Evolutionary conservation across 2,888 invertebrate species (phyloP).

Genomic region (Drosophila eohydei): DNA sequence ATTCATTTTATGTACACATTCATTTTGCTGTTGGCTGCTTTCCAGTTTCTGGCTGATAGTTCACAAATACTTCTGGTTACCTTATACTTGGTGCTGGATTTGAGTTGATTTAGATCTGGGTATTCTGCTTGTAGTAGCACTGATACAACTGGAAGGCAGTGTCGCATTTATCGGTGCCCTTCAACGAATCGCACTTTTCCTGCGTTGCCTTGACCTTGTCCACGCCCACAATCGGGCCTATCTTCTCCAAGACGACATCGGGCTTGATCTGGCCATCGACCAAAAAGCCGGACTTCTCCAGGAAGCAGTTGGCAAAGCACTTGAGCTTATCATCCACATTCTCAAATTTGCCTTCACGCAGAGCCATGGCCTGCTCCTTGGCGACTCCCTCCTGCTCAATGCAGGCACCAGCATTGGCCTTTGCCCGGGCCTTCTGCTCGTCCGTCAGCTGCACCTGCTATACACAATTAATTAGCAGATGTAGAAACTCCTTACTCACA

Average conservation of each 20-base stretch:
- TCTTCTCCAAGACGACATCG: slow-evolving; percentile 52
- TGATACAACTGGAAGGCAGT: slow-evolving; percentile 68
- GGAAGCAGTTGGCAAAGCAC: slow-evolving; percentile 82
- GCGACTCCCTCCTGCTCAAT: slow-evolving; percentile 61
- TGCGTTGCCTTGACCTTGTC: slow-evolving; percentile 59
- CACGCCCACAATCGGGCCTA: slow-evolving; percentile 62
- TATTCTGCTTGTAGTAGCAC: slow-evolving; percentile 67
- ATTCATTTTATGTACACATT: not conserved
- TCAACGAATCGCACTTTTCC: slow-evolving; percentile 61
- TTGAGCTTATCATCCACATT: slow-evolving; percentile 63
- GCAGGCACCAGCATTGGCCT: slow-evolving; percentile 61
- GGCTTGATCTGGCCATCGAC: slow-evolving; percentile 71
- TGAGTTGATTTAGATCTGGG: slow-evolving; percentile 36
- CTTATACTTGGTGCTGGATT: not conserved
- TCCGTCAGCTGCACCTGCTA: slow-evolving; percentile 52
- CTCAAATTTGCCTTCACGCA: slow-evolving; percentile 68
- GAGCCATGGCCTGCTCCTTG: slow-evolving; percentile 64
- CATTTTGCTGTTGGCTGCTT: not conserved
- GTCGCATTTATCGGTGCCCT: slow-evolving; percentile 75
- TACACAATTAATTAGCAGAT: not conserved
- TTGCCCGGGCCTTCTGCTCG: slow-evolving; percentile 75
- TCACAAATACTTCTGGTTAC: slow-evolving; percentile 43
- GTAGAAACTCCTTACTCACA: not conserved
- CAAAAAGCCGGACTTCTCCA: slow-evolving; percentile 77
- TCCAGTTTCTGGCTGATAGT: slow-evolving; percentile 20